Evolutionary conservation across 1,140 invertebrate species (phyloP).

Genomic region (Trichogramma pretiosum): DNA sequence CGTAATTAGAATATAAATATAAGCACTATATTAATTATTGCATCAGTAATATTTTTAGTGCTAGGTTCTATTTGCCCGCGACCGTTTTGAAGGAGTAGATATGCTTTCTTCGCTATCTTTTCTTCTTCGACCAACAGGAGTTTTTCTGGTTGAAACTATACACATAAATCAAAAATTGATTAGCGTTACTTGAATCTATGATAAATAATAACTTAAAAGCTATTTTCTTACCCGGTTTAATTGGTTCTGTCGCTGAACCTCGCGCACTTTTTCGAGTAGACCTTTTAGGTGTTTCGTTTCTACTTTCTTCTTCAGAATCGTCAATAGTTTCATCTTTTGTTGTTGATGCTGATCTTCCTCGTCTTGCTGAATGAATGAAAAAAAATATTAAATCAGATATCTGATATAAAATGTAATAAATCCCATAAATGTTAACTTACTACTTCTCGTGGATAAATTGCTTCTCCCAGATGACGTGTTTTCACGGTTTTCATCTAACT

Average conservation of each 20-base stretch:
- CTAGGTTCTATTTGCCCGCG: slow-evolving; percentile 4
- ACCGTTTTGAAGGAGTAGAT: slow-evolving; percentile 4
- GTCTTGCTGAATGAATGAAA: slow-evolving; percentile 2
- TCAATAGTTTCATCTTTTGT: neutral
- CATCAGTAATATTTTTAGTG: neutral
- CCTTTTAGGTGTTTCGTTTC: neutral
- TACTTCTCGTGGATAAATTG: slow-evolving; percentile 1
- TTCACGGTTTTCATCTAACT: slow-evolving; percentile 3
- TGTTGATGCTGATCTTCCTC: neutral
- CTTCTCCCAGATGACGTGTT: slow-evolving; percentile 1
- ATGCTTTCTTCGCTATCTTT: neutral
- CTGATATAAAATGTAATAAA: neutral
- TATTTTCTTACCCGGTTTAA: neutral
- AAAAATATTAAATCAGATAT: neutral
- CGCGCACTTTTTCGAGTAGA: neutral
- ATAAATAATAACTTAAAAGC: neutral
- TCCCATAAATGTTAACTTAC: slow-evolving; percentile 8
- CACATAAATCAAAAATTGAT: neutral
- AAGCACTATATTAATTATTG: neutral
- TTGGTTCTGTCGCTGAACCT: neutral
- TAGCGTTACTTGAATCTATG: neutral
- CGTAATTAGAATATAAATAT: neutral
- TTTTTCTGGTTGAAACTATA: slow-evolving; percentile 1
- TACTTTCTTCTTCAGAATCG: slow-evolving; percentile 8
- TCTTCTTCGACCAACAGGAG: neutral